These are phyloP conservation scores for Candidula unifasciata DNA, from an alignment of 2,888 invertebrate species.

Conservation along the genomic window DNA sequence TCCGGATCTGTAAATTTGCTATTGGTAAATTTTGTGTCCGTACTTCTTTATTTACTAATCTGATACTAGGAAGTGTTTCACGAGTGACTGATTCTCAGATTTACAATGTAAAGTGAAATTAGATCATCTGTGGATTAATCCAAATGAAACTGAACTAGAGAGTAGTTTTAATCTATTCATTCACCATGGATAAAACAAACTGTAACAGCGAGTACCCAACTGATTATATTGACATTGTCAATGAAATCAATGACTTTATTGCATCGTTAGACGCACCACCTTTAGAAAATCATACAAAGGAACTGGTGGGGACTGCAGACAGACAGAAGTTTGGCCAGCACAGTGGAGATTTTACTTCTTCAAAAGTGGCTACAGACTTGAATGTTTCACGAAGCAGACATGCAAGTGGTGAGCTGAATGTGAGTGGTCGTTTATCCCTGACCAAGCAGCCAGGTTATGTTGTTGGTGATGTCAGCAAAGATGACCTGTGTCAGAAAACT, in stretches of 20 bases:
- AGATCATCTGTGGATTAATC: background rate
- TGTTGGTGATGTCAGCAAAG: too few relatives aligned
- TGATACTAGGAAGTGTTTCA: too few relatives aligned
- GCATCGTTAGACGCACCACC: conserved; percentile 64
- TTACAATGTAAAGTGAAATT: background rate
- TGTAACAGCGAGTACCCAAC: conserved; percentile 60
- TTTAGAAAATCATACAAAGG: conserved; percentile 45
- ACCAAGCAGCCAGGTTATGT: background rate
- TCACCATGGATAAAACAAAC: conserved; percentile 16
- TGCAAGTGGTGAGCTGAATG: conserved; percentile 36
- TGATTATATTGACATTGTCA: conserved; percentile 71
- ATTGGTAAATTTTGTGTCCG: too few relatives aligned
- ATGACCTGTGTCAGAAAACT: background rate
- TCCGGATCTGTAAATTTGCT: too few relatives aligned
- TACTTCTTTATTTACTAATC: too few relatives aligned
- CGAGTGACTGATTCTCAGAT: background rate
- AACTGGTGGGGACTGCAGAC: conserved; percentile 33
- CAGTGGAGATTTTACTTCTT: background rate
- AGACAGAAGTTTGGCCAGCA: conserved; percentile 33
- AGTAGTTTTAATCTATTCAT: background rate
- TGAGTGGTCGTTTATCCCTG: background rate
- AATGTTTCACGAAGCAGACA: conserved; percentile 16
- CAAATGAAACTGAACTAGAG: background rate
- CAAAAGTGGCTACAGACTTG: background rate
- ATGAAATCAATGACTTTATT: conserved; percentile 72